Percentiles rank a stretch among this genome's conserved stretches.
Conservation (phyloP, 1,140 invertebrate genomes). For the Stenopsyche tienmushanensis region DNA sequence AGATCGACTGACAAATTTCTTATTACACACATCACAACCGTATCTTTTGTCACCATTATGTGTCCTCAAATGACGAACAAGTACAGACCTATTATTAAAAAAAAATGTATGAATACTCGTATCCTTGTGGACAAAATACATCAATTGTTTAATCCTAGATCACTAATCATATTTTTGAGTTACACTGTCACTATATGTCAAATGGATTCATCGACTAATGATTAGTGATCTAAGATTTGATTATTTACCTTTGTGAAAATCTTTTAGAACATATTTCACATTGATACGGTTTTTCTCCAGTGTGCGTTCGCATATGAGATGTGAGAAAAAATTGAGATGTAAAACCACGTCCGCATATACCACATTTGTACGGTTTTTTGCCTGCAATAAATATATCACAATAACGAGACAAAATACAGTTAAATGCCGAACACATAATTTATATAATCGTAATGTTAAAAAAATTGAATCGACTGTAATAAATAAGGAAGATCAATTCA, state of each 20-base stretch:
- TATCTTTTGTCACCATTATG: slow-evolving; percentile 48
- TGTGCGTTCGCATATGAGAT: slow-evolving; percentile 40
- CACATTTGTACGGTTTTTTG: slow-evolving; percentile 45
- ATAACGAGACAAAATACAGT: not conserved
- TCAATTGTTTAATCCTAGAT: not conserved
- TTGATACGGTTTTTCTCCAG: slow-evolving; percentile 39
- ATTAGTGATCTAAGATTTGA: not conserved
- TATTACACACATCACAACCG: slow-evolving; percentile 55
- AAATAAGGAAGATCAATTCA: not conserved
- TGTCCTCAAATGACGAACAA: slow-evolving; percentile 33
- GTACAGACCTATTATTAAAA: slow-evolving; percentile 33
- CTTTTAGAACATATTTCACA: slow-evolving; percentile 43
- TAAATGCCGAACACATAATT: not conserved
- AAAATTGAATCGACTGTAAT: too few relatives aligned
- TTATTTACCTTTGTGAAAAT: slow-evolving; percentile 39
- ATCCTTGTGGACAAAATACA: not conserved
- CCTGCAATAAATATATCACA: slow-evolving; percentile 24
- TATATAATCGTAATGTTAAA: not conserved
- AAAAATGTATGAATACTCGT: slow-evolving; percentile 7
- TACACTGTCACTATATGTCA: not conserved
- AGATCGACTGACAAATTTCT: slow-evolving; percentile 59
- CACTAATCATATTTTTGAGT: too few relatives aligned
- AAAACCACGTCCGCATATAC: slow-evolving; percentile 40
- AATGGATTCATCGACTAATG: not conserved
- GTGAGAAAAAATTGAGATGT: slow-evolving; percentile 28